A percentile compares a stretch with the other conserved stretches of the same genome.
phyloP scores from a whole-genome alignment of 2,113 vertebrate species.

The Solea senegalensis region DNA sequence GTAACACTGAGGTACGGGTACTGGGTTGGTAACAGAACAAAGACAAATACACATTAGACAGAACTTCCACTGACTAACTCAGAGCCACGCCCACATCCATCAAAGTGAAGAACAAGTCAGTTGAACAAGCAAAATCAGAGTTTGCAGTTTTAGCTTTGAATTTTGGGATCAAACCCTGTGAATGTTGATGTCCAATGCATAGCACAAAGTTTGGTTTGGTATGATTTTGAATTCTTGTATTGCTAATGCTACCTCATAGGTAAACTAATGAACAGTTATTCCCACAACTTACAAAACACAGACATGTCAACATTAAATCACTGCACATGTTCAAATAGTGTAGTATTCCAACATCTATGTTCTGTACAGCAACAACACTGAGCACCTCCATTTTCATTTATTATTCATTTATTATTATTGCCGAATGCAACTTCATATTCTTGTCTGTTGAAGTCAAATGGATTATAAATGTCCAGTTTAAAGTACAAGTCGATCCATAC shows the following conservation, averaged over 20 bases:
- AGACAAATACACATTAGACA: slow-evolving; percentile 28
- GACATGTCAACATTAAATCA: slow-evolving; percentile 66
- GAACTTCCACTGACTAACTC: slow-evolving; percentile 30
- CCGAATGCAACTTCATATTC: slow-evolving; percentile 23
- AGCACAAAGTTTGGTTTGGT: slow-evolving; percentile 74
- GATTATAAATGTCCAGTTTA: slow-evolving; percentile 44
- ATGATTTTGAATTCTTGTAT: slow-evolving; percentile 58
- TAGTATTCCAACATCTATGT: slow-evolving; percentile 45
- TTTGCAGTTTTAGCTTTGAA: slow-evolving; percentile 49
- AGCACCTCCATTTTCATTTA: slow-evolving; percentile 39
- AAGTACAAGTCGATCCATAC: slow-evolving; percentile 61
- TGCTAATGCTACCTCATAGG: slow-evolving; percentile 71
- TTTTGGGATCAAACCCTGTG: slow-evolving; percentile 50
- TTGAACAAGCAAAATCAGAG: slow-evolving; percentile 44
- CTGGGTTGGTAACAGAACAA: slow-evolving; percentile 49
- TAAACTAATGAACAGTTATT: slow-evolving; percentile 57
- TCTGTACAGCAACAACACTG: slow-evolving; percentile 62
- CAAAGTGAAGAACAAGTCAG: slow-evolving; percentile 36
- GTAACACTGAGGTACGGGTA: slow-evolving; percentile 63
- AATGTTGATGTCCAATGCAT: slow-evolving; percentile 71
- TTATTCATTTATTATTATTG: slow-evolving; percentile 66
- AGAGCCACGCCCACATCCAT: slow-evolving; percentile 39
- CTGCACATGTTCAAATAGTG: slow-evolving; percentile 44
- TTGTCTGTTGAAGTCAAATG: slow-evolving; percentile 29
- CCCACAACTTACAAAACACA: slow-evolving; percentile 55